Base-by-base conservation (phyloP, 2,888 invertebrate genomes). In the Antheraea assamensis region DNA sequence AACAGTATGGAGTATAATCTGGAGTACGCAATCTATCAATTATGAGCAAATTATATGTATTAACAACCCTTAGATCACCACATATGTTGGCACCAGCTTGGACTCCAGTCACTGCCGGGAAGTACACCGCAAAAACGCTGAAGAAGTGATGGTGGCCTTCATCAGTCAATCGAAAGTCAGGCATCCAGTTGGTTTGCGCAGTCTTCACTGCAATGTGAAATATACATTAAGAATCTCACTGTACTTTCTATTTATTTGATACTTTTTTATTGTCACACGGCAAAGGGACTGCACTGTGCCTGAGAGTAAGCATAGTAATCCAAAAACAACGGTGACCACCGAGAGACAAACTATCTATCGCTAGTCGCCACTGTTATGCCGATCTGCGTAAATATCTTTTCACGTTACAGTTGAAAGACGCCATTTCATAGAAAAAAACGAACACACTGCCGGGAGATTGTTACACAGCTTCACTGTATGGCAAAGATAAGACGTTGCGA, bases 31-130 rank as follows among this genome's bases (percentile, higher is more conserved):
- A 21, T 27, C 27, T 30, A 64, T 30, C 13, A 64, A 64, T 30
- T 30, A 10, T 24, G 27, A 64, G 17, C 17, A 30, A 17, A 64
- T 64, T 1, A n/a, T 58, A 58, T 17, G 27, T 2, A 30, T 27
- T 64, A 15, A 35, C 10, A 77, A 97, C 97, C 92, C 97, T 98
- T 21, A 99, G 92, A 92, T 99, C 99, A 2, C 99, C 99, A 71
- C 98, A 98, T 80, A 99, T 99, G 86, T 99, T 99, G 0, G 99
- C 99, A 15, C 98, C 98, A 3, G 98, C 98, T 89, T 98, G 98
- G 74, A 98, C 98, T 21, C 99, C 99, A 7, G 99, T 99, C 0
- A 98, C 98, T 15, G 99, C 98, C 0, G 99, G 99, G 85, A 99
- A 99, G 91, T 98, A 99, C 76, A 99, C 98, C 13, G 98, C 96